Percentiles rank a stretch among this genome's conserved stretches.
These are phyloP conservation scores for Petrocephalus zakoni DNA, from an alignment of 2,113 vertebrate genomes.

Conservation along the genomic window DNA sequence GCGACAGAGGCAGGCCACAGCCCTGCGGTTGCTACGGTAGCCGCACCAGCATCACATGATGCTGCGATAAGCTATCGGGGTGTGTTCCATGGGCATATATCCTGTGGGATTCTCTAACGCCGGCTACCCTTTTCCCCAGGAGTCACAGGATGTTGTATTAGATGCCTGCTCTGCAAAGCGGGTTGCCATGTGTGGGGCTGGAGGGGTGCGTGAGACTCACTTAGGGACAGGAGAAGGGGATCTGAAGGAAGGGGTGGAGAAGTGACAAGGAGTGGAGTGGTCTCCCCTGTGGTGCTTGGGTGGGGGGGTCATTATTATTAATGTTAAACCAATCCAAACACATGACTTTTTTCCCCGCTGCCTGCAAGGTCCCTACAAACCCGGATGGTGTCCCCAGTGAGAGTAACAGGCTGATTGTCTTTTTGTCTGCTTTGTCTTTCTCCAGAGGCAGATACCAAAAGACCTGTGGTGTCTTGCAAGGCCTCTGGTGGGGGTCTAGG, in stretches of 20 bases:
- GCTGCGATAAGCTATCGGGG: constrained; percentile 46
- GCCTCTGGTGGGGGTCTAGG: constrained; percentile 40
- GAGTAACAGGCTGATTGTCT: constrained; percentile 18
- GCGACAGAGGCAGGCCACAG: constrained; percentile 35
- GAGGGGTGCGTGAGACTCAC: not conserved
- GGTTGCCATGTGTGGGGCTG: not conserved
- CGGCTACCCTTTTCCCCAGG: constrained; percentile 44
- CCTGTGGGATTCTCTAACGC: constrained; percentile 47
- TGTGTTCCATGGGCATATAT: constrained; percentile 64
- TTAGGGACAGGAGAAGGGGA: not conserved
- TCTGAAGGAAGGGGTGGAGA: not conserved
- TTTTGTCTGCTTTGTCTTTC: constrained; percentile 29
- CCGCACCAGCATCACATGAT: constrained; percentile 44
- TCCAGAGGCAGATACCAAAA: constrained; percentile 26
- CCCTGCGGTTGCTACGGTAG: constrained; percentile 30
- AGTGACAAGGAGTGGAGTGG: not conserved
- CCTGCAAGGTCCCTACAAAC: not conserved
- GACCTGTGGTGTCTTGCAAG: constrained; percentile 49
- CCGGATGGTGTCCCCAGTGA: not conserved
- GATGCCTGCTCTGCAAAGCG: not conserved
- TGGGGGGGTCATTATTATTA: not conserved
- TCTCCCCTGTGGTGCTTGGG: not conserved
- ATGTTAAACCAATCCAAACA: not conserved
- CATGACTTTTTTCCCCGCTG: not conserved
- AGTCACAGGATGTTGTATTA: constrained; percentile 37